These are phyloP conservation scores for Cryptosula pallasiana DNA, from an alignment of 2,888 invertebrate species.

Conservation along the genomic window DNA sequence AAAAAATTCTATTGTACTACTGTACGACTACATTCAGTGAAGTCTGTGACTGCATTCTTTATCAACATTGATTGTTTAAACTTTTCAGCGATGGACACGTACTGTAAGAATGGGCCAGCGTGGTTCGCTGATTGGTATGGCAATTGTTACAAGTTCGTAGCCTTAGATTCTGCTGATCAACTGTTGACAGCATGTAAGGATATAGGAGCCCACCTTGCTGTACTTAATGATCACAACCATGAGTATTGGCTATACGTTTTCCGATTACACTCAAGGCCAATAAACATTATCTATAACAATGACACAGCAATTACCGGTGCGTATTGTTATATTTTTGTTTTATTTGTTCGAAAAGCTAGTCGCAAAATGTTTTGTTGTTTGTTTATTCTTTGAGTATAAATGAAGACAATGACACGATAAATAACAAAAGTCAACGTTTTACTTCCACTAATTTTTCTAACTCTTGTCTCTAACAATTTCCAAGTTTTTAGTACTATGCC, in stretches of 20 bases:
- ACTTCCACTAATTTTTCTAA: no score
- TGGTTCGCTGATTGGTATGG: constrained; percentile 16
- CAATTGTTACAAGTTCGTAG: constrained; percentile 4
- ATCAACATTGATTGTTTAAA: no score
- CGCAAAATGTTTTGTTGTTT: no score
- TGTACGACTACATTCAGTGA: no score
- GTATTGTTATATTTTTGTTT: not conserved
- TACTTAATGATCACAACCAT: not conserved
- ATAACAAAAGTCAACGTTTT: no score
- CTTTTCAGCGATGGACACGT: not conserved
- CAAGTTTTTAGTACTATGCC: no score
- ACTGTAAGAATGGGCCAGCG: constrained; percentile 7
- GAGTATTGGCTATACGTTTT: not conserved
- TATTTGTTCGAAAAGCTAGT: no score
- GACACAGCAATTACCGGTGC: not conserved
- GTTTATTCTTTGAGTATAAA: no score
- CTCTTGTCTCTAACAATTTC: no score
- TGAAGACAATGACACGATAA: no score
- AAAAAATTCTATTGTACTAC: no score
- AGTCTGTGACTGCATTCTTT: no score
- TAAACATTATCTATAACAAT: not conserved
- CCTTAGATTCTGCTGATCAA: not conserved
- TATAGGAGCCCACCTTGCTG: not conserved
- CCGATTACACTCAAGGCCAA: not conserved
- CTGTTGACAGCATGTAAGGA: constrained; percentile 7